Evolutionary conservation across 2,797 vertebrate species (phyloP).

Genomic region (Eospalax fontanierii): DNA sequence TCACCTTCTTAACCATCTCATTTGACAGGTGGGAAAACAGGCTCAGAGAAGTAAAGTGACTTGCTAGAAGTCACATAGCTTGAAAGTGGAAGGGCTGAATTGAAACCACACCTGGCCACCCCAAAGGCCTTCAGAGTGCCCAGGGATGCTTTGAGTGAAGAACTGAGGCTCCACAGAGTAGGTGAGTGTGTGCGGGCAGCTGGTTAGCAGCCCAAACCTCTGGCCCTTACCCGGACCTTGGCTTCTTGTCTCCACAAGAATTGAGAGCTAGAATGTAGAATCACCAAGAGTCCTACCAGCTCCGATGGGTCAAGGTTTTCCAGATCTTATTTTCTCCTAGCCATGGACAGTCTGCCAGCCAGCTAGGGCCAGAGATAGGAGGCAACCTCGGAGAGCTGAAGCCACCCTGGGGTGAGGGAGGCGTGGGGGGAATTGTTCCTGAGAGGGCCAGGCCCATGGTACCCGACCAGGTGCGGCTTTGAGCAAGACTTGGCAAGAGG

Average conservation of each 20-base stretch:
- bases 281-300: neutral
- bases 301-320: slow-evolving; percentile 5
- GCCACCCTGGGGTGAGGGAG: slow-evolving; percentile 44
- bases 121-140: neutral
- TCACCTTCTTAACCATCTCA: neutral
- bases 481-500: slow-evolving; percentile 86
- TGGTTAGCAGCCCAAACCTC: neutral
- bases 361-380: neutral
- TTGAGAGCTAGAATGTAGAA: neutral
- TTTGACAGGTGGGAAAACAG: slow-evolving; percentile 16
- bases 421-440: neutral
- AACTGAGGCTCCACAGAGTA: neutral
- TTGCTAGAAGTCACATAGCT: slow-evolving; percentile 1
- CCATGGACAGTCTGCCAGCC: neutral
- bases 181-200: neutral
- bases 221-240: neutral
- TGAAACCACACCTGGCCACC: neutral
- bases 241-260: neutral
- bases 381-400: slow-evolving; percentile 27
- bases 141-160: neutral
- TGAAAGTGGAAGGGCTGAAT: neutral
- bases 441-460: slow-evolving; percentile 74
- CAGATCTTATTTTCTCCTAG: slow-evolving; percentile 17
- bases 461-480: slow-evolving; percentile 84
- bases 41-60: slow-evolving; percentile 11